phyloP scores from a whole-genome alignment of 2,113 vertebrate species.

The Myotis yumanensis region DNA sequence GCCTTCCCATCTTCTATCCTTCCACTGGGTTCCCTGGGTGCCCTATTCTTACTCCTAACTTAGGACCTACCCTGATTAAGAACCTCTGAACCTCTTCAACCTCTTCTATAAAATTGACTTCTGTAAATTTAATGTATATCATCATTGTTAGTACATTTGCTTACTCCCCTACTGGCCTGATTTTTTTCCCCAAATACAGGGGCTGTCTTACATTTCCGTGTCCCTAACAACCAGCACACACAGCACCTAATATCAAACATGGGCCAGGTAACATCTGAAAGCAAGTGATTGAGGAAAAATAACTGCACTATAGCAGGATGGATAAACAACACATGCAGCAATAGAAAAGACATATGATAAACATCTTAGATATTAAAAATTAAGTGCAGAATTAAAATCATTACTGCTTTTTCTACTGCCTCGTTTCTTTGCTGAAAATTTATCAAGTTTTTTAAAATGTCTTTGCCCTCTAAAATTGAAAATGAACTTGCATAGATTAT shows the following conservation, averaged over 20 bases:
- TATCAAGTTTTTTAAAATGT: conserved; percentile 21
- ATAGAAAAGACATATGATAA: background rate
- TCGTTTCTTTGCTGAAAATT: background rate
- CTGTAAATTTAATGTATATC: background rate
- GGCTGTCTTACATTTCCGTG: background rate
- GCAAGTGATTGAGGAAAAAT: background rate
- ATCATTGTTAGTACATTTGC: background rate
- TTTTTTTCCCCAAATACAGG: background rate
- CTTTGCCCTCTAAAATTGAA: background rate
- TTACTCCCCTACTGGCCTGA: background rate
- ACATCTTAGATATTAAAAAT: conserved; percentile 12
- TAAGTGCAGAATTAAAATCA: conserved; percentile 48
- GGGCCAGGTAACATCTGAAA: background rate
- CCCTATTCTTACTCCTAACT: background rate
- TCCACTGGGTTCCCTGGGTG: background rate
- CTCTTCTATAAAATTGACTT: background rate
- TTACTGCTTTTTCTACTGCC: background rate
- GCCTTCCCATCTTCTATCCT: background rate
- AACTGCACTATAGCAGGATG: background rate
- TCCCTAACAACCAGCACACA: background rate
- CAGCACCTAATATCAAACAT: background rate
- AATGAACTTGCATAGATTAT: background rate
- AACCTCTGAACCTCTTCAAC: background rate
- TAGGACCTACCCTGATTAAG: background rate
- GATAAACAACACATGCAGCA: background rate